Conservation (phyloP, 2,888 invertebrate species). For the Pycnomerus fuliginosus region DNA sequence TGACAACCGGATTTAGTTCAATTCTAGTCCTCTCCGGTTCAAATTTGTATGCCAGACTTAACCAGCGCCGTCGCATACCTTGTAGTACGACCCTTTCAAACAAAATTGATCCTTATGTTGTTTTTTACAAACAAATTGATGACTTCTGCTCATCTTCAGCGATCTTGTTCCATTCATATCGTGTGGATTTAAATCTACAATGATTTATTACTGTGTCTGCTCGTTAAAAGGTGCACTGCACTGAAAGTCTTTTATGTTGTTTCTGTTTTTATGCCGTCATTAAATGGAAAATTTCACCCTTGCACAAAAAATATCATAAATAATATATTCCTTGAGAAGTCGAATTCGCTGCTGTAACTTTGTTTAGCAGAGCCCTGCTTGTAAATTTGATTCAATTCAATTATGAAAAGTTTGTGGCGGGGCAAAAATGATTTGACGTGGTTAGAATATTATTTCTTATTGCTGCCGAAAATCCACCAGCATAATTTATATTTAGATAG, state of each 20-base stretch:
- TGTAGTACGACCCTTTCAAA: no score
- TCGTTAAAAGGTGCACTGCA: constrained; percentile 12
- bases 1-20: no score
- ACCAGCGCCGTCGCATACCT: no score
- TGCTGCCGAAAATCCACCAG: constrained; percentile 10
- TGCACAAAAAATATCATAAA: no score
- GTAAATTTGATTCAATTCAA: constrained; percentile 1
- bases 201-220: constrained; percentile 21
- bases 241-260: background rate
- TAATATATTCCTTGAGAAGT: no score
- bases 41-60: no score
- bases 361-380: constrained; percentile 9
- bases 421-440: constrained; percentile 5
- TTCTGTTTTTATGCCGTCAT: no score
- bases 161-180: constrained; percentile 28
- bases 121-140: constrained; percentile 28
- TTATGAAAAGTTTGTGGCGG: constrained; percentile 12
- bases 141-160: constrained; percentile 27
- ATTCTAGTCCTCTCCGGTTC: no score
- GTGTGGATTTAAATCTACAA: constrained; percentile 26
- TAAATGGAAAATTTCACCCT: no score
- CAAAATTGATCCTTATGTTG: constrained; percentile 10
- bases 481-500: constrained; percentile 25
- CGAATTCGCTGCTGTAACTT: no score
- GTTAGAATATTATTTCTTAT: constrained; percentile 13